Base-by-base conservation (phyloP, 1,140 invertebrate genomes). In the Antheraea mylitta region DNA sequence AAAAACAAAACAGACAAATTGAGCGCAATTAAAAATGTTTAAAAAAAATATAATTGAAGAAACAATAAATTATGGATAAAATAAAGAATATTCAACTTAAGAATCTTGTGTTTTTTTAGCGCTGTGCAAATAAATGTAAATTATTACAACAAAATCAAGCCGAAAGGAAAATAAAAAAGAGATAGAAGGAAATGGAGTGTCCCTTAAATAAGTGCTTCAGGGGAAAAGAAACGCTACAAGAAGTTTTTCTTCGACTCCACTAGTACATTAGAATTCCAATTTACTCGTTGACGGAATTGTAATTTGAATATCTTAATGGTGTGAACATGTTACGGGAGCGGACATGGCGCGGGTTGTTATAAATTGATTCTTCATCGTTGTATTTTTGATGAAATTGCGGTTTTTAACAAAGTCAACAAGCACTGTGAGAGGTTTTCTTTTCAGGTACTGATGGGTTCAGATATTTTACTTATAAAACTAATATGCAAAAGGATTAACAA, bases 101-200 rank as follows among this genome's bases (percentile, higher is more conserved):
- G 6, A 30, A 30, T 16, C 16, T 13, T 13, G 9, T 53, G 45
- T 53, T 13, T 53, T 53, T 53, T 2, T 13, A n/a, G 38, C 38
- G 1, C 45, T 16, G 45, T 0, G 11, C 45, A 16, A 53, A 53
- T 53, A 53, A 53, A 53, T 53, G 45, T 53, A 53, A 53, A 53
- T 53, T 53, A 53, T 53, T 53, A 53, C 11, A 53, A 53, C 11
- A 16, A 53, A 53, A 53, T 53, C 45, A 53, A 16, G 45, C 45
- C 45, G 11, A 53, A 53, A 10, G 6, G 13, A n/a, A n/a, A 53
- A 53, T 6, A 53, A 0, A 53, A 42, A 11, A 16, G 45, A 53
- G 45, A 53, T 53, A 53, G 13, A 53, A 53, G 45, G 45, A 53
- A 53, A 53, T 53, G 45, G 16, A 53, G 45, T 53, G 45, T 53